Evolutionary conservation across 2,113 vertebrate species (phyloP), one percentile per base, ranked within the genome.

Genomic region (Orcinus orca): DNA sequence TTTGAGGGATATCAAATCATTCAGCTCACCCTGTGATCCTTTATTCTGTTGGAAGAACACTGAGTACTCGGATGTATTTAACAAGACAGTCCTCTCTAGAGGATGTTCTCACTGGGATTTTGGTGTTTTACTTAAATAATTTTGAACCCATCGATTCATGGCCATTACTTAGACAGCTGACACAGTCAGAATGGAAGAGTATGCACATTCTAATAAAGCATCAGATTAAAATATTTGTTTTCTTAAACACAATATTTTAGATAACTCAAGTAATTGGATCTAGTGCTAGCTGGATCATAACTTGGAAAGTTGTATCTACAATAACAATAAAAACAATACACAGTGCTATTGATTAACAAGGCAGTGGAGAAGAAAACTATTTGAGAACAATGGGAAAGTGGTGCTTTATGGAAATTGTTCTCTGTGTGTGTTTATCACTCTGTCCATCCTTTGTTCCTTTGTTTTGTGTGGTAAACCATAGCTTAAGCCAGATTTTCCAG

Each of bases 171-270:
- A 73, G 50, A 50, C 50, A 50, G 73, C 53, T 41, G 67, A 74
- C 31, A 33, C 3, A 53, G 88, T 97, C 84, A 96, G 98, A 97
- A 90, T 92, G 85, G 82, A 95, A 97, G 68, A 97, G 95, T 97
- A 97, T 97, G 55, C 91, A 96, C 88, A 65, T 47, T 92, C 38
- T 95, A 96, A 86, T 95, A 97, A 97, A 97, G 97, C 95, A 96
- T 98, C 90, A 97, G 97, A 93, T 97, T 95, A 96, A 97, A 94
- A 97, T 88, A 97, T 25, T 93, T 93, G 47, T 26, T 0, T 95
- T 98, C 90, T 15, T 17, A 53, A 53, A 17, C 53, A 53, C 1
- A 98, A 86, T 88, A 88, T 47, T 96, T 97, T 90, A 96, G 90
- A 92, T 96, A 95, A 92, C 67, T 93, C 29, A 36, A 92, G 25